These are phyloP conservation scores for Diadegma fenestrale DNA, from an alignment of 2,888 invertebrate species.

Conservation along the genomic window DNA sequence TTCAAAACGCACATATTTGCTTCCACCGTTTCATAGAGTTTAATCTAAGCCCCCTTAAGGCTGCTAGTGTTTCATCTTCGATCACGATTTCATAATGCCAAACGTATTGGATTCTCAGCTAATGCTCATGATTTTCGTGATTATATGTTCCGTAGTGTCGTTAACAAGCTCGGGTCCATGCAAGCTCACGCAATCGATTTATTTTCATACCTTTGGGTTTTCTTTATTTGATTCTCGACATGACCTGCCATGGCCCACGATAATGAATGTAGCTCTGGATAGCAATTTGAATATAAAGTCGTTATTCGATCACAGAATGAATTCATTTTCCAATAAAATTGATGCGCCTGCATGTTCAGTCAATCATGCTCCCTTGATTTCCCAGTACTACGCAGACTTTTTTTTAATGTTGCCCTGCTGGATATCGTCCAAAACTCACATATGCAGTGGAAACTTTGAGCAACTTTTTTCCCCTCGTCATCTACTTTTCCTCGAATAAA, in stretches of 20 bases:
- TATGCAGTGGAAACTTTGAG: constrained; percentile 52
- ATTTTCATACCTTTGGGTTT: constrained; percentile 12
- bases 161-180: neutral
- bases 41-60: constrained; percentile 36
- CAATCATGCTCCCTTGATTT: neutral
- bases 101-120: neutral
- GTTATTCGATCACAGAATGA: neutral
- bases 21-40: constrained; percentile 53
- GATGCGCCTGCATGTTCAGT: too few species aligned
- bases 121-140: neutral
- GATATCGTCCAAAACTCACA: neutral
- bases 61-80: constrained; percentile 5
- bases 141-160: neutral
- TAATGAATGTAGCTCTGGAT: neutral
- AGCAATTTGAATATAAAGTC: neutral
- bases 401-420: neutral
- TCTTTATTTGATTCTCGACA: neutral
- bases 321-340: neutral
- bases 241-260: neutral
- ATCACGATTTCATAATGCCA: neutral
- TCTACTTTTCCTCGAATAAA: constrained; percentile 38
- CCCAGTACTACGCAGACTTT: neutral
- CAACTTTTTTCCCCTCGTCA: constrained; percentile 60
- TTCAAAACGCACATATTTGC: constrained; percentile 24
- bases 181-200: neutral